A percentile compares a stretch with the other conserved stretches of the same genome.
Conservation (phyloP, 2,113 vertebrate species). For the Oriolus oriolus region DNA sequence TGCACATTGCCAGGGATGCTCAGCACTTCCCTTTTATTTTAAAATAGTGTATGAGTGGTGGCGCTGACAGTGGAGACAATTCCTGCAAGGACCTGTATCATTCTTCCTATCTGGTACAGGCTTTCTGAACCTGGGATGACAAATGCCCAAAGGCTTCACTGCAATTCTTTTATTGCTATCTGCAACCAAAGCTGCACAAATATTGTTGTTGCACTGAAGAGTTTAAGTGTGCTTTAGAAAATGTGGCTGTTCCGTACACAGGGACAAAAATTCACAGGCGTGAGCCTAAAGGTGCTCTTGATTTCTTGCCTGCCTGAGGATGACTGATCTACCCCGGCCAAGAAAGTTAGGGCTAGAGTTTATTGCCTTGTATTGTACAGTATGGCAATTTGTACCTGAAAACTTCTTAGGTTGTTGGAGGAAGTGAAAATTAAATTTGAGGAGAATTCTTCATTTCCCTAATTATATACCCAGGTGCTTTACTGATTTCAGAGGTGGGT, state of each 20-base stretch:
- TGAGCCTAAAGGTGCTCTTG: neutral
- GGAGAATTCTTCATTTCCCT: neutral
- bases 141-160: neutral
- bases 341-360: neutral
- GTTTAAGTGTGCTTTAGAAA: neutral
- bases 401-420: neutral
- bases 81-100: neutral
- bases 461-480: conserved; percentile 2
- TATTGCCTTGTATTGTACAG: neutral
- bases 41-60: neutral
- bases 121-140: neutral
- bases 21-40: neutral
- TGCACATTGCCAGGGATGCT: rapidly evolving
- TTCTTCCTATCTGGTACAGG: neutral
- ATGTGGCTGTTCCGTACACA: neutral
- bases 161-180: neutral
- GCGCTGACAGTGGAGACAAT: neutral
- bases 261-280: neutral
- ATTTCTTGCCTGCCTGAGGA: neutral
- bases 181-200: neutral
- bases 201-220: neutral
- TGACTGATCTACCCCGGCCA: neutral
- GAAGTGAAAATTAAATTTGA: conserved; percentile 23
- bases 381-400: neutral
- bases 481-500: conserved; percentile 16